A percentile compares a stretch with the other conserved stretches of the same genome.
These are phyloP conservation scores for Polydrusus tereticollis DNA, from an alignment of 2,888 invertebrate genomes.

Conservation along the genomic window DNA sequence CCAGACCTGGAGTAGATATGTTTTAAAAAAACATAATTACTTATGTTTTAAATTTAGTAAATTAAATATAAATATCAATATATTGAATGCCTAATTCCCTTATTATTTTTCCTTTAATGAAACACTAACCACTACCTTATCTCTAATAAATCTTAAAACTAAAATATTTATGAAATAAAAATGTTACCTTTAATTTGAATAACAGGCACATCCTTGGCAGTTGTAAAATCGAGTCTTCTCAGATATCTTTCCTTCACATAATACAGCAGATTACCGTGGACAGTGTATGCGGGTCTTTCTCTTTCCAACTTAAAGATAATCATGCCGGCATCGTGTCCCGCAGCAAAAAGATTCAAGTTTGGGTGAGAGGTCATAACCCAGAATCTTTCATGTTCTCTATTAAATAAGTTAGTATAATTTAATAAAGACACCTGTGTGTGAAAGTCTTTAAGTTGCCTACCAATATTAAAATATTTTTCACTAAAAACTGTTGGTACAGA, in stretches of 20 bases:
- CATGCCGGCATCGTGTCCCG: constrained; percentile 99
- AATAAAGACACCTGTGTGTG: no score
- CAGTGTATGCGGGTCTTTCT: constrained; percentile 96
- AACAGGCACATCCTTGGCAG: constrained; percentile 91
- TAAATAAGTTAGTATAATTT: constrained; percentile 2
- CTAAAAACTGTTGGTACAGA: no score
- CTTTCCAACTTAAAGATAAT: constrained; percentile 93
- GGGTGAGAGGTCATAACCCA: constrained; percentile 98
- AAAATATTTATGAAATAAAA: background rate
- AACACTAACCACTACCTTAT: no score
- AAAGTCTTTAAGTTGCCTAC: no score
- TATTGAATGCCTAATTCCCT: no score
- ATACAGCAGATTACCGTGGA: constrained; percentile 92
- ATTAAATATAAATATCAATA: no score
- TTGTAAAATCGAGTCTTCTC: constrained; percentile 92
- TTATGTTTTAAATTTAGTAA: no score
- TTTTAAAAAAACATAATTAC: no score
- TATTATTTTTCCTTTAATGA: no score
- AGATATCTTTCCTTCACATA: constrained; percentile 96
- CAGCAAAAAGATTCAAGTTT: constrained; percentile 95
- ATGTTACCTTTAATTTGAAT: constrained; percentile 82
- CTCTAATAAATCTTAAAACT: no score
- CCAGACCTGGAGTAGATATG: no score
- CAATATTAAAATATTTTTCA: no score
- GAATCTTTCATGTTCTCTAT: constrained; percentile 94